Conservation (phyloP, 2,797 vertebrate genomes). For the Muscicapa striata region DNA sequence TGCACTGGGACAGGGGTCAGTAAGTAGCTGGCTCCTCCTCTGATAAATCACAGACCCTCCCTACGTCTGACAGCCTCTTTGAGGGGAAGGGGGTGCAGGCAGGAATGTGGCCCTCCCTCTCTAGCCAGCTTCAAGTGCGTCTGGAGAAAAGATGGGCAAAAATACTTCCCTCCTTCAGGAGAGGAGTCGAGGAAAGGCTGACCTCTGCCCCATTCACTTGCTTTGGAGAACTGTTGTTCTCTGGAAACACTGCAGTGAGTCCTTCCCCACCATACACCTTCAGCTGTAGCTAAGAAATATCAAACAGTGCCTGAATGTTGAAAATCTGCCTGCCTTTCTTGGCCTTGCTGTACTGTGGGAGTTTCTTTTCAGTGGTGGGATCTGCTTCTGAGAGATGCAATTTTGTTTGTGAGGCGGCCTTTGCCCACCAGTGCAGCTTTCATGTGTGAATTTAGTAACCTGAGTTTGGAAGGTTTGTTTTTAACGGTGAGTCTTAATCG, state of each 20-base stretch:
- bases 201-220: not conserved
- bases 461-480: not conserved
- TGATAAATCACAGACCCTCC: constrained; percentile 39
- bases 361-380: not conserved
- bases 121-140: not conserved
- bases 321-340: constrained; percentile 1
- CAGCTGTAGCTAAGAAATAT: constrained; percentile 11
- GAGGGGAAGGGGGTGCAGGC: not conserved
- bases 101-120: not conserved
- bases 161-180: not conserved
- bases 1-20: constrained; percentile 1
- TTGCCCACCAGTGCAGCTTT: not conserved
- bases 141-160: not conserved
- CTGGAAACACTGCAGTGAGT: not conserved
- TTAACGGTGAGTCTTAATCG: accelerated
- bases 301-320: constrained; percentile 28
- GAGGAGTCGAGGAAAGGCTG: not conserved
- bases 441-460: not conserved
- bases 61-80: not conserved
- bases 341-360: not conserved
- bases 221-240: not conserved
- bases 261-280: not conserved
- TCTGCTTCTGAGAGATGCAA: not conserved
- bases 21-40: not conserved
- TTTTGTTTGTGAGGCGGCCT: not conserved